Conservation (phyloP, 1,140 invertebrate species). For the Drosophila athabasca region DNA sequence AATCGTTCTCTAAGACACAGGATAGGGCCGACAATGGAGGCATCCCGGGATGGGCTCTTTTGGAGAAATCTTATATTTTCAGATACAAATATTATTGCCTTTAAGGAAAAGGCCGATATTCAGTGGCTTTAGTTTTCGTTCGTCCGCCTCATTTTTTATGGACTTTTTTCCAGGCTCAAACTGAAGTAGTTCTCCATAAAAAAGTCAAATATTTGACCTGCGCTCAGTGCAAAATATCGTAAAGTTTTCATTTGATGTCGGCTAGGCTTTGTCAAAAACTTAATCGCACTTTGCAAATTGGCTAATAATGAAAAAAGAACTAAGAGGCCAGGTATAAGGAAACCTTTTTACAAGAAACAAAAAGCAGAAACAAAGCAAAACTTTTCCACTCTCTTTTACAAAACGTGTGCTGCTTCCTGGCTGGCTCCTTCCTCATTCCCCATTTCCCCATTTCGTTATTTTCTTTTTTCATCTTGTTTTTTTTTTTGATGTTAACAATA, state of each 20-base stretch:
- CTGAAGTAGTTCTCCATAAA: background rate
- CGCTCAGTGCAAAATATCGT: background rate
- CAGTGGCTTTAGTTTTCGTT: background rate
- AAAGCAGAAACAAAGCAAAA: conserved; percentile 65
- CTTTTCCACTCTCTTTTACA: conserved; percentile 58
- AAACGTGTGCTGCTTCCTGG: background rate
- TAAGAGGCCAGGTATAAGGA: conserved; percentile 17
- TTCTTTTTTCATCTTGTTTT: conserved; percentile 35
- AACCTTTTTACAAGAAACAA: conserved; percentile 60
- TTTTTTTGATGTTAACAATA: conserved; percentile 69
- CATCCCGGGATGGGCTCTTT: too few species aligned
- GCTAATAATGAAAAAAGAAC: conserved; percentile 67
- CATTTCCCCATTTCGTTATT: background rate
- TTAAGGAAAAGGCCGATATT: too few species aligned
- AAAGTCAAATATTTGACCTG: conserved; percentile 1
- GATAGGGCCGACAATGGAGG: too few species aligned
- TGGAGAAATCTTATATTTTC: too few species aligned
- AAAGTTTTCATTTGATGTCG: conserved; percentile 42
- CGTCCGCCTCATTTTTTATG: background rate
- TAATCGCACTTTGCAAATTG: conserved; percentile 76
- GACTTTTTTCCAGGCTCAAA: background rate
- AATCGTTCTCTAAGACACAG: too few species aligned
- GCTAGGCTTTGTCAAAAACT: conserved; percentile 64
- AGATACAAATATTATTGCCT: too few species aligned
- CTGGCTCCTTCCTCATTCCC: background rate